Evolutionary conservation across 2,888 invertebrate genomes (phyloP), one percentile per base, ranked within the genome.

Genomic region (Priapulus caudatus): DNA sequence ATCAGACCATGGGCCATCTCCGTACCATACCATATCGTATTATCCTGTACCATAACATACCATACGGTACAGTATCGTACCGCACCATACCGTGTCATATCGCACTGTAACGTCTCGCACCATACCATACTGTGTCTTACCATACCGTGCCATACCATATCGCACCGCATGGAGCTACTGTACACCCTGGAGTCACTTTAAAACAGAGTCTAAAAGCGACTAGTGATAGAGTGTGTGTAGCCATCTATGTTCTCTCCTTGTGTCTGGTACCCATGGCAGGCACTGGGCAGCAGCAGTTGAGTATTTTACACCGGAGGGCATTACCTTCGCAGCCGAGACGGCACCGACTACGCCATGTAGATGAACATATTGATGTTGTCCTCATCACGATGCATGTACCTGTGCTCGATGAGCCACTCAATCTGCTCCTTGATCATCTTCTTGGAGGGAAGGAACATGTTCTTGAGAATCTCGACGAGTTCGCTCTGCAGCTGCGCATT

Each of bases 361-460:
- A 92, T 88, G 77, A 95, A 97, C 65, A 88, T 86, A 74, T 95
- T 95, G 69, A 95, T 93, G 72, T 97, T 92, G 63, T 92, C 88
- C 65, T 93, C 93, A 70, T 95, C 93, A 61, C 97, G 79, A 56
- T 82, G 79, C 85, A 97, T 93, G 72, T 95, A 97, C 72, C 92
- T 92, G 73, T 98, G 90, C 74, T 99, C 97, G 59, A 98, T 97
- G 45, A 99, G 81, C 97, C 97, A 98, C 73, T 98, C 98, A 50
- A 98, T 80, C 74, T 98, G 97, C 74, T 98, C 97, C 74, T 99
- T 98, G 64, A 99, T 97, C 86, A 98, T 89, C 74, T 97, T 95
- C 74, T 93, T 93, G 58, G 92, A 91, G 21, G 98, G 98, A 67
- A 97, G 77, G 78, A 98, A 99, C 93, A 98, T 95, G 70, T 95